Percentiles rank a stretch among this genome's conserved stretches.
Evolutionary conservation across 2,888 invertebrate species (phyloP).

Genomic region (Pteria penguin): DNA sequence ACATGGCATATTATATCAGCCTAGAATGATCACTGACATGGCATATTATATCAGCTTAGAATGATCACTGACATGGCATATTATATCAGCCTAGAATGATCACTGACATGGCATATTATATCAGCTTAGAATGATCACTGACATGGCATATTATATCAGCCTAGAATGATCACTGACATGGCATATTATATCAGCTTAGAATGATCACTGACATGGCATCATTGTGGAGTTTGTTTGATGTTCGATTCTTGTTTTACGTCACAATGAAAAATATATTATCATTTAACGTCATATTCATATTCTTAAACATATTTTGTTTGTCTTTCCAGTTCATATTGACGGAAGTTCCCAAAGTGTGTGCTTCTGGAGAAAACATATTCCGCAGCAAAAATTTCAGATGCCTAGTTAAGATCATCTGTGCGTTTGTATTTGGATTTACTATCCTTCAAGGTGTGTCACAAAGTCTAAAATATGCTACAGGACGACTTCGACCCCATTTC

Average conservation of each 20-base stretch:
- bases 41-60: no score
- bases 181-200: background rate
- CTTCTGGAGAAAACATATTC: background rate
- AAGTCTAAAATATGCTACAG: constrained; percentile 90
- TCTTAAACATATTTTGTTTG: background rate
- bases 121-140: no score
- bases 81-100: no score
- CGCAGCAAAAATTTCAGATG: constrained; percentile 20
- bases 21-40: no score
- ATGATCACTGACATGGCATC: background rate
- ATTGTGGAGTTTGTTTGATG: no score
- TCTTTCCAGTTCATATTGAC: constrained; percentile 28
- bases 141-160: no score
- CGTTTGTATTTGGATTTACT: constrained; percentile 38
- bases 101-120: no score
- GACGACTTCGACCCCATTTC: constrained; percentile 96
- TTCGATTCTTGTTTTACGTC: no score
- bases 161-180: background rate
- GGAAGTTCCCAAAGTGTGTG: constrained; percentile 18
- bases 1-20: no score
- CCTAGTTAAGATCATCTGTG: constrained; percentile 23
- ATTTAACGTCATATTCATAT: background rate
- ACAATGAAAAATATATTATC: no score
- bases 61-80: no score
- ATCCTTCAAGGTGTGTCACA: constrained; percentile 32